Percentiles rank a stretch among this genome's conserved stretches.
These are phyloP conservation scores for Toxonevra muliebris DNA, from an alignment of 2,888 invertebrate genomes.

Conservation along the genomic window DNA sequence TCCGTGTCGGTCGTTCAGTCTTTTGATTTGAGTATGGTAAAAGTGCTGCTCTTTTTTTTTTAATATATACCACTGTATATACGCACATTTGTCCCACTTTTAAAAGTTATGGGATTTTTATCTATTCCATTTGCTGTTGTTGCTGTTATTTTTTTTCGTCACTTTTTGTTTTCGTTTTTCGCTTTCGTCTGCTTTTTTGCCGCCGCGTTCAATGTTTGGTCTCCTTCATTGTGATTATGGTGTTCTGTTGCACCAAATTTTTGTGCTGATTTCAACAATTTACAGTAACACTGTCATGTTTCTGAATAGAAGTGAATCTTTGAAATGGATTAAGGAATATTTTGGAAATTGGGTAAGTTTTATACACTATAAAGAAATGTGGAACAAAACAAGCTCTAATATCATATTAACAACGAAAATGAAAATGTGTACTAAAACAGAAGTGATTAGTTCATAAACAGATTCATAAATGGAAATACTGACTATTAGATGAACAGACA, in stretches of 20 bases:
- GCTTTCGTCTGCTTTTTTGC: conserved; percentile 9
- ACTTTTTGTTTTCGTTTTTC: conserved; percentile 8
- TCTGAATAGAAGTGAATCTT: conserved; percentile 53
- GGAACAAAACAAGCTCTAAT: no score
- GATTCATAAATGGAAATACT: no score
- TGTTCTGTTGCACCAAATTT: conserved; percentile 57
- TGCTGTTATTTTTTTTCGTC: conserved; percentile 8
- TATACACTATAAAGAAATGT: background rate
- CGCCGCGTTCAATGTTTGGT: conserved; percentile 43
- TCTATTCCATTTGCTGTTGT: conserved; percentile 23
- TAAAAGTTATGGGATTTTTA: conserved; percentile 15
- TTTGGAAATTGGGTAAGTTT: conserved; percentile 43
- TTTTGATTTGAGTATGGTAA: no score
- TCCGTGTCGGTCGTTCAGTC: no score
- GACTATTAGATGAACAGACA: no score
- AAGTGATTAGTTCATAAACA: no score
- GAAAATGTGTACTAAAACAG: no score
- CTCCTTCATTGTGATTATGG: conserved; percentile 40
- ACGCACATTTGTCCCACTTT: background rate
- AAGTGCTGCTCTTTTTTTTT: no score
- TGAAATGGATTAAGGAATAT: conserved; percentile 60
- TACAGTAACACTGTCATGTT: conserved; percentile 54
- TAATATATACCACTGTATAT: no score
- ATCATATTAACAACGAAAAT: no score
- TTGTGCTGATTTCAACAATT: conserved; percentile 50